Evolutionary conservation across 2,888 invertebrate species (phyloP), one percentile per base, ranked within the genome.

Genomic region (Rosalia funebris): DNA sequence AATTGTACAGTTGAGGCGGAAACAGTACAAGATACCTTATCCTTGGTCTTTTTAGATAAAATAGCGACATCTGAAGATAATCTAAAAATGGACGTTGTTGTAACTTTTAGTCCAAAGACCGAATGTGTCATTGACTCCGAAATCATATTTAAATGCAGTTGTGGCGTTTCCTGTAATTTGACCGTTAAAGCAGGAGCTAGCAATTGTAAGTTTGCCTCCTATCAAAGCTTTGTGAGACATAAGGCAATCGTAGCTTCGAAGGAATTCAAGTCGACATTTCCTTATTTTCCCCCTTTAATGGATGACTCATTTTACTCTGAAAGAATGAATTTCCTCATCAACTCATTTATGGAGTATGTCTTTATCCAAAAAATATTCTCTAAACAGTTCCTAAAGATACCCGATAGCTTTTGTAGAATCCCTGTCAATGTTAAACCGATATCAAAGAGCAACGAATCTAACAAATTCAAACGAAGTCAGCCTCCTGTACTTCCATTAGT

Each of bases 301-400:
- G 57, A 72, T 16, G 39, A 63, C 0, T 60, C 57, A 1, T 60
- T 57, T 0, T 73, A 74, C 39, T 74, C 71, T 2, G 48, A 60
- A 4, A 68, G 77, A 37, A 71, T 81, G 73, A 60, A 69, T 9
- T 60, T 62, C 37, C 66, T 77, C 1, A 17, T 75, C 9, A 56
- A 65, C 1, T 71, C 75, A 0, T 70, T 80, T 0, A 83, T 84
- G 66, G 68, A 77, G 32, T 84, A 83, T 83, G 16, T 84, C 1
- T 82, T 62, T 42, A 66, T 68, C 14, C 79, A 80, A 74, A 74
- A 76, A 1, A 79, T 77, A 47, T 74, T 68, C 46, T 64, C 62
- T 15, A 70, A 60, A 7, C 56, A 61, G 2, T 77, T 68, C 47
- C 74, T 71, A 37, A 70, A 60, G 34, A 77, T 81, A 50, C 81